Percentiles rank a stretch among this genome's conserved stretches.
Evolutionary conservation across 2,113 vertebrate genomes (phyloP).

Genomic region (Meles meles): DNA sequence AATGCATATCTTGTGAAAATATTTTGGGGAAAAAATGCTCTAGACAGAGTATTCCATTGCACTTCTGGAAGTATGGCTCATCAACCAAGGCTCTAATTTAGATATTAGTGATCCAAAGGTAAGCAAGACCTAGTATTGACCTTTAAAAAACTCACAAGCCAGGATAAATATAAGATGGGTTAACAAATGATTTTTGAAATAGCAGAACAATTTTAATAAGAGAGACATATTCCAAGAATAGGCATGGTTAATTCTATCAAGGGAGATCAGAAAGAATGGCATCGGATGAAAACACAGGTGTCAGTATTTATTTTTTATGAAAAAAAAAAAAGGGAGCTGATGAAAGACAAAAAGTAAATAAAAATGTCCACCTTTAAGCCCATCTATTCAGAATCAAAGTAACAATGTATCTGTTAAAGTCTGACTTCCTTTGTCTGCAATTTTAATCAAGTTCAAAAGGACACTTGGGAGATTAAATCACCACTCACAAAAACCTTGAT

Average conservation of each 20-base stretch:
- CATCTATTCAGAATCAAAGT: background rate
- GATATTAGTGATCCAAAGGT: background rate
- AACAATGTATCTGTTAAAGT: slow-evolving; percentile 38
- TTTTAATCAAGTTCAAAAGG: slow-evolving; percentile 57
- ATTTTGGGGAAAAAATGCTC: background rate
- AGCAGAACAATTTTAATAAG: background rate
- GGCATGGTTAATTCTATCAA: background rate
- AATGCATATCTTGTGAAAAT: background rate
- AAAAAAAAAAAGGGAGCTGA: background rate
- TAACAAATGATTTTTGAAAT: background rate
- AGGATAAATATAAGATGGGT: background rate
- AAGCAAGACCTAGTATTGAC: background rate
- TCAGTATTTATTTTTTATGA: background rate
- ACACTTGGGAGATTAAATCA: slow-evolving; percentile 48
- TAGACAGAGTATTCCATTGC: background rate
- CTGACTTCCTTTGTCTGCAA: slow-evolving; percentile 5
- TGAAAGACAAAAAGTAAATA: background rate
- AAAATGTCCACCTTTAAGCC: background rate
- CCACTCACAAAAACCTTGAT: slow-evolving; percentile 42
- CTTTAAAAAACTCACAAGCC: background rate
- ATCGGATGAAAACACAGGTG: background rate
- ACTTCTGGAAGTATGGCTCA: background rate
- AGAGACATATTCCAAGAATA: background rate
- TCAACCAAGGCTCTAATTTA: background rate
- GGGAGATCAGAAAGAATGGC: background rate